Conservation (phyloP, 2,888 invertebrate species). For the Petrolisthes cinctipes region DNA sequence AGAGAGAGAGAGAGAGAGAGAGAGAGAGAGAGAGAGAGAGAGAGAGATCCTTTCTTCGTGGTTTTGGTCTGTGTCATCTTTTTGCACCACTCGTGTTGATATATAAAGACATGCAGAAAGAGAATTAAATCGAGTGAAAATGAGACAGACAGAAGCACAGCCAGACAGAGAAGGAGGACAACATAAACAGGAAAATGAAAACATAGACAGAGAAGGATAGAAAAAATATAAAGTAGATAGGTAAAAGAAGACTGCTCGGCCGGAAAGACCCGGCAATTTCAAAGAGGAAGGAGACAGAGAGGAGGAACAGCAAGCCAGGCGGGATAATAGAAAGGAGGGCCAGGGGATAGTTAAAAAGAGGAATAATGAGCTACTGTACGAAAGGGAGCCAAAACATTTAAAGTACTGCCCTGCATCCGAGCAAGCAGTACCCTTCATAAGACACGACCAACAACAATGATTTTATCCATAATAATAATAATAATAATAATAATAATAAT, state of each 20-base stretch:
- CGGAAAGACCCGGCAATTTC: background rate
- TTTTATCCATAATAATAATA: too few relatives aligned
- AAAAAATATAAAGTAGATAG: background rate
- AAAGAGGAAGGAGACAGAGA: background rate
- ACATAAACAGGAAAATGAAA: too few relatives aligned
- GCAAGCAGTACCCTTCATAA: too few relatives aligned
- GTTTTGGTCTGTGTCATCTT: too few relatives aligned
- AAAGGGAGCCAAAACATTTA: too few relatives aligned
- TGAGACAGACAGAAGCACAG: too few relatives aligned
- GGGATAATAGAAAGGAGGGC: background rate
- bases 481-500: too few relatives aligned
- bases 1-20: background rate
- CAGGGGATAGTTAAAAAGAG: background rate
- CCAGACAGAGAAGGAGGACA: too few relatives aligned
- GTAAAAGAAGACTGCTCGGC: background rate
- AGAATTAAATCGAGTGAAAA: background rate
- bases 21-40: slow-evolving; percentile 1
- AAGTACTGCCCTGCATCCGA: too few relatives aligned
- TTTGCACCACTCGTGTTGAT: too few relatives aligned
- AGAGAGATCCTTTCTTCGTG: too few relatives aligned
- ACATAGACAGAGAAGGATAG: background rate
- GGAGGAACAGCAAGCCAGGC: background rate
- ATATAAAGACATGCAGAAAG: background rate
- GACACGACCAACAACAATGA: too few relatives aligned
- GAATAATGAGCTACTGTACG: background rate